A percentile compares a stretch with the other conserved stretches of the same genome.
These are phyloP conservation scores for Vanessa atalanta DNA, from an alignment of 1,140 invertebrate genomes.

Conservation along the genomic window DNA sequence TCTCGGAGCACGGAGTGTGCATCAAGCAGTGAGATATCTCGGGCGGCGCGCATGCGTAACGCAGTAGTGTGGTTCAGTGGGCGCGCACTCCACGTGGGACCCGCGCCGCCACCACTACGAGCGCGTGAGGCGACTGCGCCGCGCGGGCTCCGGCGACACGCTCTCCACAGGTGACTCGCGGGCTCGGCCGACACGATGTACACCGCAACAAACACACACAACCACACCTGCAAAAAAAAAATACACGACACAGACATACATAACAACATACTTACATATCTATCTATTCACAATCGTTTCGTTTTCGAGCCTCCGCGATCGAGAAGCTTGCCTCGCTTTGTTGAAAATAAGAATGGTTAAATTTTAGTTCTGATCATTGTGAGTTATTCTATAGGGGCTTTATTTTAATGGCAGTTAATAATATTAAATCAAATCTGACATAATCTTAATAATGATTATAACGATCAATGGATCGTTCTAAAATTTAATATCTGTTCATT, in stretches of 20 bases:
- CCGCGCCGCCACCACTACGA: conserved; percentile 93
- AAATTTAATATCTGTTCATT: too few relatives aligned
- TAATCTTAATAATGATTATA: too few relatives aligned
- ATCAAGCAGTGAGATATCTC: conserved; percentile 26
- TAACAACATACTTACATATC: too few relatives aligned
- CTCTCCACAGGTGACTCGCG: conserved; percentile 64
- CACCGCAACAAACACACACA: too few relatives aligned
- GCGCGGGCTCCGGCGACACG: conserved; percentile 70
- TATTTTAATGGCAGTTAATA: too few relatives aligned
- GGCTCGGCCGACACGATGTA: not conserved
- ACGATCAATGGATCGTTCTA: too few relatives aligned
- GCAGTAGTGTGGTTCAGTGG: conserved; percentile 76
- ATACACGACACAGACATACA: too few relatives aligned
- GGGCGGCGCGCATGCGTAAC: conserved; percentile 54
- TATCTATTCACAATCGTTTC: too few relatives aligned
- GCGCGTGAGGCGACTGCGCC: conserved; percentile 80
- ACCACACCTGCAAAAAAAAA: too few relatives aligned
- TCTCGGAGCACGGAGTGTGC: not conserved
- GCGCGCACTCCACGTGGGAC: conserved; percentile 92
- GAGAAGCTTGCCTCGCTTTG: conserved; percentile 1
- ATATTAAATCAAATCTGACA: too few relatives aligned
- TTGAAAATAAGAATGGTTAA: not conserved
- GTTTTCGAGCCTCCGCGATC: too few relatives aligned
- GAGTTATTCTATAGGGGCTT: too few relatives aligned
- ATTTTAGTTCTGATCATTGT: not conserved